These are phyloP conservation scores for Xerus rutilus DNA, from an alignment of 2,797 vertebrate genomes.

Conservation along the genomic window DNA sequence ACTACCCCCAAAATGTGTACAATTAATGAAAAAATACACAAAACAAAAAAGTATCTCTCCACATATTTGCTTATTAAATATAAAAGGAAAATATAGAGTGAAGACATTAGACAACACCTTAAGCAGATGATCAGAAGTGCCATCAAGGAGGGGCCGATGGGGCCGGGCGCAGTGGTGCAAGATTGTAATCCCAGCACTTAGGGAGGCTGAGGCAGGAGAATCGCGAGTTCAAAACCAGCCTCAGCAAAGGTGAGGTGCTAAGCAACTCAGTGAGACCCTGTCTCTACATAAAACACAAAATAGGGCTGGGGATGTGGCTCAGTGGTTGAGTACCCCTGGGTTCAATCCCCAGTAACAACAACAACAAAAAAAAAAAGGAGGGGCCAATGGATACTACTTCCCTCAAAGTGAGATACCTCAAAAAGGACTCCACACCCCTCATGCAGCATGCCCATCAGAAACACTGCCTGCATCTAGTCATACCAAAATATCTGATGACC, in stretches of 20 bases:
- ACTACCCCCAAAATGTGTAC: not conserved
- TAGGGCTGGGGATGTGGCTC: no score
- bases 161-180: no score
- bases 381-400: not conserved
- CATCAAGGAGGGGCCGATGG: not conserved
- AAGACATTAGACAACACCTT: not conserved
- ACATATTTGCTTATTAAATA: constrained; percentile 16
- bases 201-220: no score
- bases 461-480: not conserved
- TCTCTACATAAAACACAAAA: no score
- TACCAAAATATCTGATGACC: not conserved
- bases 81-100: not conserved
- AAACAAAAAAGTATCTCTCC: not conserved
- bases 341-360: no score
- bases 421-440: not conserved
- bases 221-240: no score
- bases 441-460: not conserved
- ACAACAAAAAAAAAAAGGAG: not conserved
- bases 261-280: no score
- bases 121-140: not conserved
- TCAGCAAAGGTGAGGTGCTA: no score
- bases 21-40: not conserved
- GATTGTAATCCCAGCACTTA: no score
- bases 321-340: no score
- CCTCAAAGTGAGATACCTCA: no score